phyloP scores from a whole-genome alignment of 1,140 invertebrate genomes.

The Plodia interpunctella region DNA sequence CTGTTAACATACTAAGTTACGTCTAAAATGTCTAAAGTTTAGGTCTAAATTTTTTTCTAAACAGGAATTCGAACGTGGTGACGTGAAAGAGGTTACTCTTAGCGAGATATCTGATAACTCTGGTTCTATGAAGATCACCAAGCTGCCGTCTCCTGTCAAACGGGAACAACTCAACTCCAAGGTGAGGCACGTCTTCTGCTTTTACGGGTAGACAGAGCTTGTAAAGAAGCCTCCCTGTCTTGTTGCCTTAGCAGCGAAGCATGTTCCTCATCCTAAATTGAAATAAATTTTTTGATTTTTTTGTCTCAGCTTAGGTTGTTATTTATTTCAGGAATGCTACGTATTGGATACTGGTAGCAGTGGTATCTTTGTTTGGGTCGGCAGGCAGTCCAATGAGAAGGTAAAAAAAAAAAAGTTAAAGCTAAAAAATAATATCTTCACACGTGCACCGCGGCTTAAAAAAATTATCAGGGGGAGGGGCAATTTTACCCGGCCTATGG shows the following conservation, averaged over 20 bases:
- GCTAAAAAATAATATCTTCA: no score
- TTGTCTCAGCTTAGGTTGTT: no score
- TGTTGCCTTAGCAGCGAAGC: no score
- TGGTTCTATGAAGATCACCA: slow-evolving; percentile 81
- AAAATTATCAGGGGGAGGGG: no score
- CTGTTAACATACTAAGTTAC: no score
- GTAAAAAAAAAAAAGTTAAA: no score
- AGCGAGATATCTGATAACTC: slow-evolving; percentile 85
- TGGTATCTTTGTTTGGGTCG: slow-evolving; percentile 92
- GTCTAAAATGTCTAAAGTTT: no score
- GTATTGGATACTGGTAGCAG: slow-evolving; percentile 88
- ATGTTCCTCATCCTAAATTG: no score
- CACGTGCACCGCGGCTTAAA: no score
- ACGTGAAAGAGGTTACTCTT: slow-evolving; percentile 78
- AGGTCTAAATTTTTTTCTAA: slow-evolving; percentile 17
- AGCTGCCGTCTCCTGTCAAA: slow-evolving; percentile 82
- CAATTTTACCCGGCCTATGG: no score
- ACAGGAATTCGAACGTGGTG: slow-evolving; percentile 77
- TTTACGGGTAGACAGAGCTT: not conserved
- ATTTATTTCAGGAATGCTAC: slow-evolving; percentile 86
- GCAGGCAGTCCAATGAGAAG: slow-evolving; percentile 84
- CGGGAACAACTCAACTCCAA: slow-evolving; percentile 83
- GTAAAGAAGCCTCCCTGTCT: no score
- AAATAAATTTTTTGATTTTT: no score
- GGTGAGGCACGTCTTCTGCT: slow-evolving; percentile 53